These are phyloP conservation scores for Chironex yamaguchii DNA, from an alignment of 30 jellyfish, hydroid and myxozoan genomes.

Conservation along the genomic window DNA sequence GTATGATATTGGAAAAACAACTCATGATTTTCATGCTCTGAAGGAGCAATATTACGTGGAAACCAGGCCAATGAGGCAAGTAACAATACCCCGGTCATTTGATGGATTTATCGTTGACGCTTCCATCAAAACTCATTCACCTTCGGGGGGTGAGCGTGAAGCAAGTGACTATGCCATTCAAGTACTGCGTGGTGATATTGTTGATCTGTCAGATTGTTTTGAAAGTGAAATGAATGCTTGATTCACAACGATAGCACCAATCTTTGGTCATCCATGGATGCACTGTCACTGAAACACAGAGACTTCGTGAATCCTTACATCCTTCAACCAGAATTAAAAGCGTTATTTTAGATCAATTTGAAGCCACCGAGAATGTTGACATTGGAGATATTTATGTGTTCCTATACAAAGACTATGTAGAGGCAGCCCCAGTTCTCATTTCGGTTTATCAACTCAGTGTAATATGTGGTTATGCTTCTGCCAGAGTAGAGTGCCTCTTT, in stretches of 20 bases:
- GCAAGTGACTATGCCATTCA: too few species aligned
- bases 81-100: not conserved
- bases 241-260: not conserved
- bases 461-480: constrained; percentile 16
- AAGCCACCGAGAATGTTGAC: not conserved
- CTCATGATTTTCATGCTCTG: not conserved
- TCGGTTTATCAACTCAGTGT: not conserved
- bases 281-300: not conserved
- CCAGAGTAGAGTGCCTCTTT: constrained; percentile 32
- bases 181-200: constrained; percentile 10
- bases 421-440: constrained; percentile 1
- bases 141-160: too few species aligned
- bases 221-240: not conserved
- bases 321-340: too few species aligned
- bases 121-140: constrained; percentile 30
- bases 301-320: too few species aligned
- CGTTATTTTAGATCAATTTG: not conserved
- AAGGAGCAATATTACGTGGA: not conserved
- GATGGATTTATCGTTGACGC: constrained; percentile 36
- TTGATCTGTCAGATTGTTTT: constrained; percentile 16
- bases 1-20: too few species aligned
- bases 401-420: constrained; percentile 3
- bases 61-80: constrained; percentile 31
- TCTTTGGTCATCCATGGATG: not conserved
- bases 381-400: not conserved